phyloP scores from a whole-genome alignment of 2,113 vertebrate species.

The Corythornis vintsioides region DNA sequence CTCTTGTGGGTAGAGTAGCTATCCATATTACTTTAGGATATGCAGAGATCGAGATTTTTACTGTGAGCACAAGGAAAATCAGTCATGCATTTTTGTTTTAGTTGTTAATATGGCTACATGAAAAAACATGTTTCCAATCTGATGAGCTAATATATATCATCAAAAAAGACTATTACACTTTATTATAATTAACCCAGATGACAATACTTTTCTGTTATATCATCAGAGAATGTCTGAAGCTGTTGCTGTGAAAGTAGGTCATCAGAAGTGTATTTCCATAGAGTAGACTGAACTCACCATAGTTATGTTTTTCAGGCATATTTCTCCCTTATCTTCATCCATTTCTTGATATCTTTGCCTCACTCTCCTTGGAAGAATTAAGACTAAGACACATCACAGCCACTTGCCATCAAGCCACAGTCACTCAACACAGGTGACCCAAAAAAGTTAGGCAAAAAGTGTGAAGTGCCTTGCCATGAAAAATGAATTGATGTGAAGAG shows the following conservation, averaged over 20 bases:
- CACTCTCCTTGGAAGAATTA: neutral
- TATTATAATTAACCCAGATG: neutral
- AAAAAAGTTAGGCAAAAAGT: neutral
- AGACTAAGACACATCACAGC: neutral
- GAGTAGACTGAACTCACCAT: neutral
- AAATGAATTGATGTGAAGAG: neutral
- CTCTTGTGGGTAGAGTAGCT: fast-evolving
- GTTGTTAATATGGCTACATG: neutral
- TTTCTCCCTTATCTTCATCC: neutral
- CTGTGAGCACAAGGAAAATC: neutral
- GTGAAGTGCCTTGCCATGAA: neutral
- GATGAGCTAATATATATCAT: neutral
- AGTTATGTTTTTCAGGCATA: neutral
- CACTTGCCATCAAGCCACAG: neutral
- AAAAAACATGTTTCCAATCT: neutral
- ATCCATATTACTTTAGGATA: neutral
- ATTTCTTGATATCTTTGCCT: neutral
- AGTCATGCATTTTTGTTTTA: neutral
- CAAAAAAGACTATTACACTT: neutral
- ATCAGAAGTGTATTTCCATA: neutral
- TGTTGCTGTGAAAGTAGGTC: neutral
- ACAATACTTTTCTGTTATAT: neutral
- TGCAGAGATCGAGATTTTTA: neutral
- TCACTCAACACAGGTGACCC: neutral
- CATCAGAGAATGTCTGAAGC: neutral